Evolutionary conservation across 1,140 invertebrate genomes (phyloP), one percentile per base, ranked within the genome.

Genomic region (Bradynema listronoti): DNA sequence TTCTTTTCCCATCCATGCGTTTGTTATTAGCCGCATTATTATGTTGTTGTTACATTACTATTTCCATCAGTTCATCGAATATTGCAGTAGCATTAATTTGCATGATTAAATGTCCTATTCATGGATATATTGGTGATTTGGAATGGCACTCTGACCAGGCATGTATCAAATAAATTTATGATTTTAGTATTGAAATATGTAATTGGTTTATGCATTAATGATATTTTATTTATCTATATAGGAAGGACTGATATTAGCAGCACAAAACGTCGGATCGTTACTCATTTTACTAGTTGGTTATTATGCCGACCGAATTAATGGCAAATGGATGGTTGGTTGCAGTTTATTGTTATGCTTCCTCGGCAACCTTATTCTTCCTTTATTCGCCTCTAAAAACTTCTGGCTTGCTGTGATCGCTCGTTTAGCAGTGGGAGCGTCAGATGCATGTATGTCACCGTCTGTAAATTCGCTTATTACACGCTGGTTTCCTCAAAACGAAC

Each of bases 71-170:
- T 6, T 70, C 73, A 0, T 76, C 72, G 11, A 76, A 76, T 53
- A 69, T 76, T 19, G 72, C 73, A n/a, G 73, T 76, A 24, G 73
- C 75, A 22, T 42, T 76, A 14, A 76, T 76, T 36, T 76, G 73
- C 47, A 76, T 76, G 73, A 76, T 73, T 9, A 70, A 62, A n/a
- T 76, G 73, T 39, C 74, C 75, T n/a, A 32, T 69, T 11, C 68
- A 76, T 51, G 75, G 65, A 19, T 76, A 76, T 41, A 60, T 59
- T 4, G 73, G 75, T 11, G 67, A 73, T 34, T 32, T 76, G 5
- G 66, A 73, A 27, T 76, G 73, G 73, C 42, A 68, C 34, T 61
- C 73, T 9, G 68, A 75, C 43, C 66, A 76, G 56, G 69, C 41
- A 19, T 43, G 42, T 43, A 3, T 3, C 9, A 22, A 3, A 43